Base-by-base conservation (phyloP, 1,140 invertebrate species). In the Brachionus calyciflorus region DNA sequence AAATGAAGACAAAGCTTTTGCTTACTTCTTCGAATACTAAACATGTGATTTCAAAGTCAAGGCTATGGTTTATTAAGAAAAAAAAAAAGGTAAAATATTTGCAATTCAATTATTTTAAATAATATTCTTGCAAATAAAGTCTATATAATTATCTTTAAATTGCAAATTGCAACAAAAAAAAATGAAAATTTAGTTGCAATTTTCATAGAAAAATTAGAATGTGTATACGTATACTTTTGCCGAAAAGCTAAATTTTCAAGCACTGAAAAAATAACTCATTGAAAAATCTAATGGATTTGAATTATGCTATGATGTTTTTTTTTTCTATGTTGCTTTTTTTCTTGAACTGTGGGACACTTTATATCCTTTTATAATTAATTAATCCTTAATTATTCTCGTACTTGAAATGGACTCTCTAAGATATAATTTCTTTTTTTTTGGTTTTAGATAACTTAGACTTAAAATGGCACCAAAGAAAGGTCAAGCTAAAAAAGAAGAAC, bases 401-500 rank as follows among this genome's bases (percentile, higher is more conserved):
- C n/a, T 9, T 60, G 6, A 60, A 17, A 17, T 33, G n/a, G 17
- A 7, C 28, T 17, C 17, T 37, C 6, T 3, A 57, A 60, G n/a
- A 60, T 37, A 33, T 33, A 37, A 17, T 6, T 33, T 37, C 3
- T 19, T 37, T 37, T 37, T 28, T 55, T 55, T 21, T 55, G 28
- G 10, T 55, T 14, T 40, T 37, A 60, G 55, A 60, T 60, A 40
- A 17, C 33, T 60, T 60, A 17, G 30, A 37, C 19, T 60, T 14
- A 76, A 60, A 57, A 98, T 98, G 96, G 94, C 94, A 82, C 94
- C 94, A 78, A 91, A 95, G 82, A 96, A 98, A 88, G 93, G 93
- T 88, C 98, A 98, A 89, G 91, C 92, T 81, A 94, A 97, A 87
- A 94, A 97, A 84, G 92, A 97, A 75, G 77, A 78, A 86, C 93